Percentiles rank a stretch among this genome's conserved stretches.
These are phyloP conservation scores for Artibeus lituratus DNA, from an alignment of 2,797 vertebrate species.

Conservation along the genomic window DNA sequence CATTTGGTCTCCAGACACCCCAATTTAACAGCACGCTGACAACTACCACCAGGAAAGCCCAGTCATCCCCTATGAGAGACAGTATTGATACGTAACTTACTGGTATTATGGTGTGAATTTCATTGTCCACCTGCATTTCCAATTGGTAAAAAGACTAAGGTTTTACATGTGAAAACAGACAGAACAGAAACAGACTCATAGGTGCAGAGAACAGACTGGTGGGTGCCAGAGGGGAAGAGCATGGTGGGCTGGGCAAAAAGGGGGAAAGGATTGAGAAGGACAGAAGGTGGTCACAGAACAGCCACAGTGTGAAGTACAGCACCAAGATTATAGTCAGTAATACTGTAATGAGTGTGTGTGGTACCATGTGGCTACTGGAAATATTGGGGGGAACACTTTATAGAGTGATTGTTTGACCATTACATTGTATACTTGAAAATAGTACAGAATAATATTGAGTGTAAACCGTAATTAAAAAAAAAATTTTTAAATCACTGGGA, in stretches of 20 bases:
- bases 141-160: not conserved
- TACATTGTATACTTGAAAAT: not conserved
- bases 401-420: not conserved
- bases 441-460: too few relatives aligned
- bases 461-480: not conserved
- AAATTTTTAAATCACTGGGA: not conserved
- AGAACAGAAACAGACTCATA: not conserved
- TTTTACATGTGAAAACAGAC: not conserved
- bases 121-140: not conserved
- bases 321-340: rapidly evolving
- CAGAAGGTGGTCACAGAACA: too few relatives aligned
- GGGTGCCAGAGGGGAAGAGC: not conserved
- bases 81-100: not conserved
- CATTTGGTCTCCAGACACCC: not conserved
- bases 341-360: rapidly evolving
- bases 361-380: not conserved
- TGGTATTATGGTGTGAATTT: not conserved
- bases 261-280: not conserved
- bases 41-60: not conserved
- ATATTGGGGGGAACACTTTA: too few relatives aligned
- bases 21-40: not conserved
- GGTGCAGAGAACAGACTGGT: not conserved
- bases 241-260: not conserved
- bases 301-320: not conserved
- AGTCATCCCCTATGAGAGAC: not conserved